phyloP scores from a whole-genome alignment of 2,113 vertebrate species.

The Rhipidura dahli region DNA sequence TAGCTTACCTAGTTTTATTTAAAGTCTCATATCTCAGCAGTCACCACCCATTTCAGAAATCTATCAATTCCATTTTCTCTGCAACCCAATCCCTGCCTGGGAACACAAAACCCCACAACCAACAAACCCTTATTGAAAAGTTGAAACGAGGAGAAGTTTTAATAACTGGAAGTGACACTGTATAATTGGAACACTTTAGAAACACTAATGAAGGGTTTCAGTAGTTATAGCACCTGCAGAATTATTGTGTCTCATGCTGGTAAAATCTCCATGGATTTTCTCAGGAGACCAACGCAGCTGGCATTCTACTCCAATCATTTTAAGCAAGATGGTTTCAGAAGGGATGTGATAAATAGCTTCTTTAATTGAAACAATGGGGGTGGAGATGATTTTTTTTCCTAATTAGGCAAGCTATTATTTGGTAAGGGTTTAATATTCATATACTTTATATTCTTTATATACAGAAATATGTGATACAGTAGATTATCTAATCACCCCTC shows the following conservation, averaged over 20 bases:
- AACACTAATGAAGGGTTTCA: neutral
- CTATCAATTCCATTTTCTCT: neutral
- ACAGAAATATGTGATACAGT: neutral
- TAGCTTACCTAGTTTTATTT: neutral
- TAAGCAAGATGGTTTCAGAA: neutral
- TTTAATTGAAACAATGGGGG: neutral
- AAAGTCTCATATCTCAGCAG: neutral
- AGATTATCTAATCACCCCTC: neutral
- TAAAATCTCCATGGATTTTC: slow-evolving; percentile 2
- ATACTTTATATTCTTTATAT: neutral
- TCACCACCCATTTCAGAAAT: neutral
- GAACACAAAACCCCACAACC: neutral
- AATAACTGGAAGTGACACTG: neutral
- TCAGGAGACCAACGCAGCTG: neutral
- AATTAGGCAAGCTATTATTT: neutral
- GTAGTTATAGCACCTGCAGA: neutral
- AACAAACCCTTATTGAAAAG: neutral
- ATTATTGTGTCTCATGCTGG: neutral
- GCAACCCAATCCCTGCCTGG: neutral
- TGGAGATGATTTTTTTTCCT: neutral
- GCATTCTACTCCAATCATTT: neutral
- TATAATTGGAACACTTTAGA: neutral
- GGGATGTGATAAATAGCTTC: neutral
- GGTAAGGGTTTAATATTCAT: neutral
- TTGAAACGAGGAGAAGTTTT: neutral